Percentiles rank a stretch among this genome's conserved stretches.
Evolutionary conservation across 2,797 vertebrate species (phyloP).

Genomic region (Notolabrus celidotus): DNA sequence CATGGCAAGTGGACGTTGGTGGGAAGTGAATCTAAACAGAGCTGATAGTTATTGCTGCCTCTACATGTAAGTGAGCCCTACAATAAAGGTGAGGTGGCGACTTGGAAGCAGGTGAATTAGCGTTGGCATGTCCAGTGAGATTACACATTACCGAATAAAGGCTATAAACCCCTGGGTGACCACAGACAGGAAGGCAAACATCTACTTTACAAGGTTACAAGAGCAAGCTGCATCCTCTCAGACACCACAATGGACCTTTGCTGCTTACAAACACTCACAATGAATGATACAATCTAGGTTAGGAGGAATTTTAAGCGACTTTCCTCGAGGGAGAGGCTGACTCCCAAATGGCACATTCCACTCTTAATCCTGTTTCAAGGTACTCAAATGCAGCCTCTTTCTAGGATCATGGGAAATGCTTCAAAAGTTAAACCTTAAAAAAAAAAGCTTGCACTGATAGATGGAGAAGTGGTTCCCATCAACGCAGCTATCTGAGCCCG

Average conservation of each 20-base stretch:
- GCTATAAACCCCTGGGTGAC: slow-evolving; percentile 82
- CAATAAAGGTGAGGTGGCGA: slow-evolving; percentile 61
- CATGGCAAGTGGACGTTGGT: slow-evolving; percentile 8
- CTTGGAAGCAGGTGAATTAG: slow-evolving; percentile 65
- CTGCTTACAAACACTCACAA: slow-evolving; percentile 54
- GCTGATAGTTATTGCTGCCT: slow-evolving; percentile 52
- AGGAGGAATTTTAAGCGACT: slow-evolving; percentile 47
- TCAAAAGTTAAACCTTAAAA: slow-evolving; percentile 3
- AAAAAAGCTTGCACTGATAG: neutral
- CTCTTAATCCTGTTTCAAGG: slow-evolving; percentile 31
- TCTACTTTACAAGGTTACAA: slow-evolving; percentile 56
- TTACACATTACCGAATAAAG: slow-evolving; percentile 72
- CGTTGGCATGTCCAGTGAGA: slow-evolving; percentile 45
- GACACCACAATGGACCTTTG: slow-evolving; percentile 52
- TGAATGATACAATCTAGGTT: slow-evolving; percentile 46
- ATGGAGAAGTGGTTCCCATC: slow-evolving; percentile 57
- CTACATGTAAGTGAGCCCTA: slow-evolving; percentile 50
- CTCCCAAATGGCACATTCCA: slow-evolving; percentile 38
- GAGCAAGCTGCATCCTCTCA: slow-evolving; percentile 73
- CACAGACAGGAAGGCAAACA: slow-evolving; percentile 81
- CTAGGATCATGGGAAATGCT: slow-evolving; percentile 43
- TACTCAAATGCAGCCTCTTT: slow-evolving; percentile 15
- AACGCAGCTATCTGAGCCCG: slow-evolving; percentile 66
- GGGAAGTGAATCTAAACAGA: slow-evolving; percentile 49
- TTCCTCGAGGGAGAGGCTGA: neutral